Base-by-base conservation (phyloP, 2,113 vertebrate genomes). In the Psephotus haematonotus region DNA sequence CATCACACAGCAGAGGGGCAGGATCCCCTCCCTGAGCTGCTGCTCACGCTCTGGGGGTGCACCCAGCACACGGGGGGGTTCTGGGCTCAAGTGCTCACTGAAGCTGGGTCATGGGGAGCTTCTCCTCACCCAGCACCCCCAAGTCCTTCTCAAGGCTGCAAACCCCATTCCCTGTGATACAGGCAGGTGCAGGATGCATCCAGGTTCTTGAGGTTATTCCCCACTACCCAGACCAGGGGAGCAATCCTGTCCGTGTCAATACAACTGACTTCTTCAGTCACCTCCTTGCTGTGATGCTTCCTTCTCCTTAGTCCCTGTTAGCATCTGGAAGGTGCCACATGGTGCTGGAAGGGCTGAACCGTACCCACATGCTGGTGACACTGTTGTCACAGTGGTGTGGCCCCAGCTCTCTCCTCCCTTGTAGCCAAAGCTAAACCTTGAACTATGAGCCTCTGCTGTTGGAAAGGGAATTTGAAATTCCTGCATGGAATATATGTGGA, bases 371-470 rank as follows among this genome's bases (percentile, higher is more conserved):
- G 31, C 18, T 62, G 23, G 28, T 24, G 43, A 13, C 19, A 7
- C 35, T 0, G 0, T 76, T 62, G 47, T n/a, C 63, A 35, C 55
- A 41, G 14, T 0, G 2, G 10, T 2, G 5, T 39, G 28, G 17
- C 8, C 63, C n/a, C 4, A 5, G 35, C 41, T 69, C 3, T 55
- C 33, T 62, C 25, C 39, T 53, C 18, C 41, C 9, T 2, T 2
- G 3, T 20, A 47, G 39, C 28, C n/a, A 52, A 41, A 46, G 23
- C 46, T 71, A 71, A 77, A 55, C 15, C 13, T 74, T 28, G 31
- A 83, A 28, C 46, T 35, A 3, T 43, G 31, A 68, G 9, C 53
- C 41, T 44, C 46, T 69, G 41, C 68, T 75, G 23, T 27, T 70
- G 43, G 60, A 41, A 87, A 13, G 24, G 27, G n/a, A 20, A 57